phyloP scores from a whole-genome alignment of 2,888 invertebrate species.

The Parnassius glacialis region DNA sequence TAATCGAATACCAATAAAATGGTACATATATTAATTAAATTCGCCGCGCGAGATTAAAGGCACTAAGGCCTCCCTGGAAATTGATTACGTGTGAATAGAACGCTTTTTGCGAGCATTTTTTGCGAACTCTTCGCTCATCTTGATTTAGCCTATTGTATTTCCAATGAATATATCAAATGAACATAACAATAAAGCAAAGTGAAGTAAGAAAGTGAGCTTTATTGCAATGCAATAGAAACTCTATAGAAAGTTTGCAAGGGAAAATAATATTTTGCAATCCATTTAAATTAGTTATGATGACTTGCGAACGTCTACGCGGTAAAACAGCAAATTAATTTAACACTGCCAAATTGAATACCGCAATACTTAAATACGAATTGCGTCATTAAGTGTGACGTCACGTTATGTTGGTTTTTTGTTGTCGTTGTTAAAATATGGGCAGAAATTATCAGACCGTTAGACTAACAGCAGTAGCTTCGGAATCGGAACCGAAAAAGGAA shows the following conservation, averaged over 20 bases:
- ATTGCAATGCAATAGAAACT: neutral
- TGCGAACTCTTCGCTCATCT: conserved; percentile 12
- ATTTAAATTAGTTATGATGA: conserved; percentile 27
- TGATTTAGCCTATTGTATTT: conserved; percentile 9
- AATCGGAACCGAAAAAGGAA: too few relatives aligned
- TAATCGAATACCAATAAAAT: conserved; percentile 17
- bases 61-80: conserved; percentile 24
- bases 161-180: conserved; percentile 1
- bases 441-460: conserved; percentile 26
- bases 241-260: neutral
- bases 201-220: conserved; percentile 8
- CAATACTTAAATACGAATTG: conserved; percentile 13
- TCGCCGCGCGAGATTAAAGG: conserved; percentile 25
- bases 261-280: conserved; percentile 6
- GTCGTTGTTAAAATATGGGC: neutral
- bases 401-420: conserved; percentile 12
- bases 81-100: conserved; percentile 29
- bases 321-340: conserved; percentile 23
- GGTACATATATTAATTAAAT: conserved; percentile 19
- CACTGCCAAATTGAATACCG: conserved; percentile 19
- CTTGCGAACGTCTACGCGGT: conserved; percentile 23
- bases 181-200: neutral
- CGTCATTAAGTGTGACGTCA: conserved; percentile 19
- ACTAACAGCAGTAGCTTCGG: conserved; percentile 15
- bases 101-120: conserved; percentile 19